Percentiles rank a stretch among this genome's conserved stretches.
phyloP scores from a whole-genome alignment of 2,113 vertebrate genomes.

The Panthera tigris region DNA sequence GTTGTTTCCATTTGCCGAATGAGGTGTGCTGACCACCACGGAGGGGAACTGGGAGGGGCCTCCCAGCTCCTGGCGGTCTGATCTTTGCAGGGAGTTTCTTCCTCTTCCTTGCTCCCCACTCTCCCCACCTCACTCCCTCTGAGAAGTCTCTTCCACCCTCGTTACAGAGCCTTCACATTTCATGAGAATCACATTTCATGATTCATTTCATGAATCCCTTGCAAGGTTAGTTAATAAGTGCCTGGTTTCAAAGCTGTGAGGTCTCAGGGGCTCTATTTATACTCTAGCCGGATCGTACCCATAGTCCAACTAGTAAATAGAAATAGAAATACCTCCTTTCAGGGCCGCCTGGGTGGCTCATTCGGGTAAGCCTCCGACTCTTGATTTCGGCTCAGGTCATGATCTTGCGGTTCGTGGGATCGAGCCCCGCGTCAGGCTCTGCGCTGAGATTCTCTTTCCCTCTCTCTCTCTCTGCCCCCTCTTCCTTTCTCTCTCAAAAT shows the following conservation, averaged over 20 bases:
- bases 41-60: background rate
- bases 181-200: background rate
- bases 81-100: background rate
- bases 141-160: background rate
- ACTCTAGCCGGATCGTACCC: background rate
- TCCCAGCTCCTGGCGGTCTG: rapidly evolving
- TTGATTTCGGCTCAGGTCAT: no score
- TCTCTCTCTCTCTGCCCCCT: no score
- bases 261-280: background rate
- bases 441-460: no score
- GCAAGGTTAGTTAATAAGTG: background rate
- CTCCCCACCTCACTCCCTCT: no score
- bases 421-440: no score
- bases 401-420: no score
- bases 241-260: background rate
- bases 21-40: rapidly evolving
- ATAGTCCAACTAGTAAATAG: background rate
- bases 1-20: background rate
- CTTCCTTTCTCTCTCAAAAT: no score
- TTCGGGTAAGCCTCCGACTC: no score
- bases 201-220: background rate
- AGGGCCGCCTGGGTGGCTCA: no score
- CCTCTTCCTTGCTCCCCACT: rapidly evolving
- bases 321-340: background rate
- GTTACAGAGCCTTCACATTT: background rate